Evolutionary conservation across 2,797 vertebrate genomes (phyloP), one percentile per base, ranked within the genome.

Genomic region (Malacoctenus gilli): DNA sequence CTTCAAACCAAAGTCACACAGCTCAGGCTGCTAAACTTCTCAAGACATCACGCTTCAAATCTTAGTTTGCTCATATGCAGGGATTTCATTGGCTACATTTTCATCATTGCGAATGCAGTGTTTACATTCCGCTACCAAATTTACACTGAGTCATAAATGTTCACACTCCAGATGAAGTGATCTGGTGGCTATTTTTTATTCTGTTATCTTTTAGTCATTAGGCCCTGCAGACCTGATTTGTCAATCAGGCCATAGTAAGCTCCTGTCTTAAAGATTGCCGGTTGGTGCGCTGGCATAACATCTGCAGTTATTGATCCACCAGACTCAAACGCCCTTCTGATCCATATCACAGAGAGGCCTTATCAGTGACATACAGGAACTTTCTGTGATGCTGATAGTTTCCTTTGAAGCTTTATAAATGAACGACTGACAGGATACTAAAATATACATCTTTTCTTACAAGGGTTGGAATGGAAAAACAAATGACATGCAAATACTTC

Each of bases 341-440:
- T 92, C 83, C 74, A 82, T 87, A 92, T 92, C 88, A 80, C 64
- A 67, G 63, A 59, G 38, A 71, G 40, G 72, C 69, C 88, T 91
- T 92, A 92, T 92, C 90, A 86, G 82, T 84, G 87, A 85, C 86
- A 87, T 71, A 69, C 90, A 91, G 88, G 48, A 77, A 81, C 68
- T 66, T 72, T 58, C 68, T 85, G 37, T 66, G 75, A 80, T 63
- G 50, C 50, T 67, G 51, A 64, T 59, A 70, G 65, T 58, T 58
- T 71, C 53, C 53, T 57, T 52, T 58, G 43, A 82, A 72, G 52
- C 71, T 84, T 66, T 57, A 51, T 68, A 70, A 6, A 9, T 31
- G 42, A 61, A 76, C 61, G 55, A 28, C 57, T 68, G 47, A 48
- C 50, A 72, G 61, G 51, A 72, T 66, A 58, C 20, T 44, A 41